Evolutionary conservation across 2,888 invertebrate species (phyloP).

Genomic region (Deroplatys truncata): DNA sequence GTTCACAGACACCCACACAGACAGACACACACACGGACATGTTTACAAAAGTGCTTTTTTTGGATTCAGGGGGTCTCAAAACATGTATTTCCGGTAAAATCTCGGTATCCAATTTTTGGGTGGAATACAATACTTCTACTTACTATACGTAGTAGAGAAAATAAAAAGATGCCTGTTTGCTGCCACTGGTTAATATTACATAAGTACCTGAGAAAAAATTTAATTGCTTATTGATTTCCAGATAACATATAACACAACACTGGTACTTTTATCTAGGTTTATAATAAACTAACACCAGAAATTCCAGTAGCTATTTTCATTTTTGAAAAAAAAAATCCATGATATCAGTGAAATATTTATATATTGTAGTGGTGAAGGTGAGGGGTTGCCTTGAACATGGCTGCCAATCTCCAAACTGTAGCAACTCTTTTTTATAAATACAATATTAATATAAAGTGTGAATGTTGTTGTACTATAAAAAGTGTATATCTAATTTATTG

Average conservation of each 20-base stretch:
- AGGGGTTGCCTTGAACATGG: constrained; percentile 4
- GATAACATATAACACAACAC: neutral
- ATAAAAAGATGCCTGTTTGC: neutral
- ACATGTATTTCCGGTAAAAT: too few relatives aligned
- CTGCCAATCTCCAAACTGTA: neutral
- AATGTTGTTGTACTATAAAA: neutral
- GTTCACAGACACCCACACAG: too few relatives aligned
- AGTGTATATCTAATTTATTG: constrained; percentile 14
- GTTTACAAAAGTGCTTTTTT: too few relatives aligned
- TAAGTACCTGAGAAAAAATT: neutral
- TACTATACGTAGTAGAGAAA: too few relatives aligned
- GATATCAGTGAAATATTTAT: constrained; percentile 18
- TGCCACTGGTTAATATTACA: neutral
- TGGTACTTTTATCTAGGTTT: neutral
- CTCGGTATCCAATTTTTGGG: too few relatives aligned
- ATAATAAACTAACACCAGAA: constrained; percentile 16
- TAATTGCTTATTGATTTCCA: neutral
- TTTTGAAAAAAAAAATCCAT: neutral
- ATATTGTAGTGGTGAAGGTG: constrained; percentile 19
- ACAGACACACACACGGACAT: too few relatives aligned
- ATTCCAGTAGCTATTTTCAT: neutral
- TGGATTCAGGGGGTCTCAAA: too few relatives aligned
- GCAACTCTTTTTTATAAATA: constrained; percentile 5
- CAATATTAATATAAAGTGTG: constrained; percentile 9
- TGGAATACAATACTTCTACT: too few relatives aligned